Base-by-base conservation (phyloP, 2,113 vertebrate species). In the Neodontobutis hainanensis region DNA sequence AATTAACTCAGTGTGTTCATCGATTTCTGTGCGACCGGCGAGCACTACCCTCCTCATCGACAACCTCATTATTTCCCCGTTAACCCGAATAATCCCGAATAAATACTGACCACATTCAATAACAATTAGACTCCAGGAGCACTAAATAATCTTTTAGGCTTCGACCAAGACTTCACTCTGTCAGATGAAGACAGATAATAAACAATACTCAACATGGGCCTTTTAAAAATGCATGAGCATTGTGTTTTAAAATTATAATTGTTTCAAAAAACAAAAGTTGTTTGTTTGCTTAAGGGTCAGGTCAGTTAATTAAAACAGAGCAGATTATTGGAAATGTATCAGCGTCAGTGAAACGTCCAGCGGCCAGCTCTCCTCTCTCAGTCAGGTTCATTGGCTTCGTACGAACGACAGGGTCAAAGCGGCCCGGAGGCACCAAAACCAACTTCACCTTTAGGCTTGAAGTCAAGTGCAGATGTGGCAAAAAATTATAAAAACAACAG, bases 1-100 rank as follows among this genome's bases (percentile, higher is more conserved):
- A 91, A 93, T 92, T 90, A 92, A 92, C 87, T 91, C 83, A 78
- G 77, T 87, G 90, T 85, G 82, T 87, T 74, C 81, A 91, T 92
- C 82, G 90, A 92, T 92, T 86, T 87, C 46, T 9, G 51, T 57
- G 65, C 70, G 60, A 64, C 69, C 62, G 74, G 67, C 70, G 77
- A 42, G 46, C 73, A 68, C 73, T 57, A 68, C 49, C 73, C 55
- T 65, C 12, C 32, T 73, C 70, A 80, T 81, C 83, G 59, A 47
- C 43, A 62, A 77, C 80, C 87, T 88, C 88, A 88, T 92, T 87
- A 92, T 90, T 87, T 77, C 83, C 80, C 61, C 77, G 65, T 92
- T 91, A 90, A 89, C 81, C 73, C 68, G 74, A 80, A 82, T 84
- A 78, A 85, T 85, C 83, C 84, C 55, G 62, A 85, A 86, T 89